These are phyloP conservation scores for Aporophyla nigra DNA, from an alignment of 2,888 invertebrate genomes.

Conservation along the genomic window DNA sequence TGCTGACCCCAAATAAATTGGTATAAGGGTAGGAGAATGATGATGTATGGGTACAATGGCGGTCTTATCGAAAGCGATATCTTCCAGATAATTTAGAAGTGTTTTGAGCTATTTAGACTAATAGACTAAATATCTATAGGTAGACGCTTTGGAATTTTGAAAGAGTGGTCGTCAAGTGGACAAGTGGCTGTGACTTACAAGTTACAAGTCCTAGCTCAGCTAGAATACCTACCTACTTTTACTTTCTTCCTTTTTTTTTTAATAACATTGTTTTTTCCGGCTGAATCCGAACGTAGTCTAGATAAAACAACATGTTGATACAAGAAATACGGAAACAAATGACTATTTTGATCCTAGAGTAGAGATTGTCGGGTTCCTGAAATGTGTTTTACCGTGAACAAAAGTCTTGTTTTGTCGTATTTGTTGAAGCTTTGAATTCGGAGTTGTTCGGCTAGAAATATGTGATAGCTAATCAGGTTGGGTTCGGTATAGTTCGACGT, in stretches of 20 bases:
- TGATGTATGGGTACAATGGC: too few species aligned
- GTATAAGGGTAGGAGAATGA: too few species aligned
- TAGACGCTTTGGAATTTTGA: too few species aligned
- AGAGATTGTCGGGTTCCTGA: constrained; percentile 28
- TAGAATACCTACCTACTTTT: constrained; percentile 6
- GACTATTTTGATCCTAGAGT: constrained; percentile 30
- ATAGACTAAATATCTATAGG: too few species aligned
- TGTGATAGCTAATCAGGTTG: constrained; percentile 12
- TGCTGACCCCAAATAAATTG: too few species aligned
- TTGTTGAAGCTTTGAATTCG: constrained; percentile 17
- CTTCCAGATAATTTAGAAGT: too few species aligned
- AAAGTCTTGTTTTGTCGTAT: constrained; percentile 7
- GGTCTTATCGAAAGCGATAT: too few species aligned
- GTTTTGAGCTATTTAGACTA: too few species aligned
- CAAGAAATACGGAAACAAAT: constrained; percentile 25
- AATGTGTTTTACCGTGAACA: constrained; percentile 16
- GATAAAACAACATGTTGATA: constrained; percentile 6
- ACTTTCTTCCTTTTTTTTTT: too few species aligned
- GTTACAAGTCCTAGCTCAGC: too few species aligned
- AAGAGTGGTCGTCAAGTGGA: not conserved
- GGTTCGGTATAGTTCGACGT: not conserved
- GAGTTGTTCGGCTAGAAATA: constrained; percentile 42
- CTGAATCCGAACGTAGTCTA: not conserved
- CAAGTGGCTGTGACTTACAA: too few species aligned
- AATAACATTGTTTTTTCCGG: constrained; percentile 1